phyloP scores from a whole-genome alignment of 64 coral and sea anemone species.

The Montipora foliosa region DNA sequence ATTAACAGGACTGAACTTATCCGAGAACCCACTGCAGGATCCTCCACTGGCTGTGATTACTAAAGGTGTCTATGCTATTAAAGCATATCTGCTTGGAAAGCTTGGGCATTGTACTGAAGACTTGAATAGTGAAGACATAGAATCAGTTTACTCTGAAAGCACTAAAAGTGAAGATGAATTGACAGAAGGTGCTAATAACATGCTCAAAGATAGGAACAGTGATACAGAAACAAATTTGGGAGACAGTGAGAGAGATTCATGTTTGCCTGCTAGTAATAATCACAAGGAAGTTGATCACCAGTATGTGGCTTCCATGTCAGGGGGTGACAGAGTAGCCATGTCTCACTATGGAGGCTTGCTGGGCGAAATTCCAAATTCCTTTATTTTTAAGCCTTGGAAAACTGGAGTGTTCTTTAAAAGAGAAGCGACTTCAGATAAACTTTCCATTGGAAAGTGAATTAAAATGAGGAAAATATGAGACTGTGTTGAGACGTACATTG shows the following conservation, averaged over 20 bases:
- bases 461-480: no score
- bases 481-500: no score
- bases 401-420: constrained; percentile 68
- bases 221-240: background rate
- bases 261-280: background rate
- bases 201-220: background rate
- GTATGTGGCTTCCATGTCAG: background rate
- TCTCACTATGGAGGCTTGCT: constrained; percentile 48
- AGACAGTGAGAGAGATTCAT: background rate
- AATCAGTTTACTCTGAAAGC: background rate
- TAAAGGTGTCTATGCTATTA: constrained; percentile 63
- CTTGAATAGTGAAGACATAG: background rate
- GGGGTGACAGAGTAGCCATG: background rate
- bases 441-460: background rate
- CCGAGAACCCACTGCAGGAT: constrained; percentile 62
- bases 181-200: background rate
- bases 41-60: constrained; percentile 62
- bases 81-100: constrained; percentile 59
- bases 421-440: background rate
- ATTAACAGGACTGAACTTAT: constrained; percentile 72
- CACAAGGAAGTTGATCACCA: background rate
- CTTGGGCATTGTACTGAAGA: constrained; percentile 38
- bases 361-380: constrained; percentile 53
- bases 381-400: constrained; percentile 82
- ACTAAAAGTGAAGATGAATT: background rate